These are phyloP conservation scores for Andrena dorsata DNA, from an alignment of 2,888 invertebrate genomes.

Conservation along the genomic window DNA sequence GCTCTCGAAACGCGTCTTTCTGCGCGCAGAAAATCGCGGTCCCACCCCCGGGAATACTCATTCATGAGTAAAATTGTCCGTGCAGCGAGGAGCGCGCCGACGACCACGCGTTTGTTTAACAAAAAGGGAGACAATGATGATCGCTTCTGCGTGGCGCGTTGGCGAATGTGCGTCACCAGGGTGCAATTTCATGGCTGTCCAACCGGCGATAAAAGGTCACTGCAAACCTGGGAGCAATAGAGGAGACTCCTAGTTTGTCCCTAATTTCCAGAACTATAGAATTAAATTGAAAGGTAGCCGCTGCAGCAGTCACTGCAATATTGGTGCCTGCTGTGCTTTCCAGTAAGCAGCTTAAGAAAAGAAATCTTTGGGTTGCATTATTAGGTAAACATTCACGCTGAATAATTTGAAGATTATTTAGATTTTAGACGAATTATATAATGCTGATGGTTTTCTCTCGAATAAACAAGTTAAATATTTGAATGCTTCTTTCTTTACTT, in stretches of 20 bases:
- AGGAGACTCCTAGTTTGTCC: neutral
- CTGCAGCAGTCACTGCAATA: too few species aligned
- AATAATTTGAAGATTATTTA: too few species aligned
- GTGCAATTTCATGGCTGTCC: neutral
- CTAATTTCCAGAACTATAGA: too few species aligned
- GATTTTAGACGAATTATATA: too few species aligned
- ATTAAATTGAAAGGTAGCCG: too few species aligned
- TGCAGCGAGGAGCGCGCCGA: slow-evolving; percentile 7
- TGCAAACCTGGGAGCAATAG: neutral
- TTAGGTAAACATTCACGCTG: too few species aligned
- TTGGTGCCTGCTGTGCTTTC: too few species aligned
- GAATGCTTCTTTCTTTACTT: too few species aligned
- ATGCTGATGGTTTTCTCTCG: too few species aligned
- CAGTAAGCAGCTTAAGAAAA: too few species aligned
- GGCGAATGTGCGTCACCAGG: slow-evolving; percentile 36
- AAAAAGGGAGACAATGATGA: neutral
- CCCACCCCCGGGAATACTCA: slow-evolving; percentile 61
- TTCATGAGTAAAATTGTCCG: slow-evolving; percentile 61
- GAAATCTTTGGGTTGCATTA: too few species aligned
- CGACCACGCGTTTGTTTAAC: slow-evolving; percentile 26
- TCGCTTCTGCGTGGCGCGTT: slow-evolving; percentile 28
- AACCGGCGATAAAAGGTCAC: neutral
- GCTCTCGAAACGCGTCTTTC: slow-evolving; percentile 48
- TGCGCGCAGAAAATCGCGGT: slow-evolving; percentile 66
- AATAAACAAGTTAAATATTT: too few species aligned